These are phyloP conservation scores for Pecten maximus DNA, from an alignment of 2,888 invertebrate species.

Conservation along the genomic window DNA sequence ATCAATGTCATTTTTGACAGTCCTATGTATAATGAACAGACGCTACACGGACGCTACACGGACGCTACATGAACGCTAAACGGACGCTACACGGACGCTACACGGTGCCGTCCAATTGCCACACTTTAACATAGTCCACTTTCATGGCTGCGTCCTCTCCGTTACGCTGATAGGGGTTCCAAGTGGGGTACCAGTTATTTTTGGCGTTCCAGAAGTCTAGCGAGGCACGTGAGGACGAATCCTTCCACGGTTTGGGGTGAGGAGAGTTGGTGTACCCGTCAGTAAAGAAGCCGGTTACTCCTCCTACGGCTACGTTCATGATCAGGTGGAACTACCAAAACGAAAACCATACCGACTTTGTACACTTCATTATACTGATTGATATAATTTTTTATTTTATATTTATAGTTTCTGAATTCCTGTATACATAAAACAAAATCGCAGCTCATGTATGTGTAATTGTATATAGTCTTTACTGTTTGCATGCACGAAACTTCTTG, in stretches of 20 bases:
- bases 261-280: slow-evolving; percentile 83
- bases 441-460: no score
- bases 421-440: no score
- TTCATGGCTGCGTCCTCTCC: slow-evolving; percentile 85
- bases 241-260: slow-evolving; percentile 89
- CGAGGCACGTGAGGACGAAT: slow-evolving; percentile 86
- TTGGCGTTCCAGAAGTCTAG: slow-evolving; percentile 87
- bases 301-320: slow-evolving; percentile 91
- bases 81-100: not conserved
- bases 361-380: no score
- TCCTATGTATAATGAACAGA: no score
- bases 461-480: no score
- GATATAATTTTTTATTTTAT: no score
- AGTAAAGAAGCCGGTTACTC: slow-evolving; percentile 87
- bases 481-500: no score
- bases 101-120: slow-evolving; percentile 74
- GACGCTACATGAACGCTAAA: not conserved
- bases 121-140: slow-evolving; percentile 88
- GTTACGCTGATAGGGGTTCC: slow-evolving; percentile 83
- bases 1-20: no score
- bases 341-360: no score
- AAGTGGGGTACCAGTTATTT: slow-evolving; percentile 87
- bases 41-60: no score
- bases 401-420: no score
- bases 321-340: slow-evolving; percentile 88